Conservation (phyloP, 2,888 invertebrate species). For the Hirtodrosophila cameraria region DNA sequence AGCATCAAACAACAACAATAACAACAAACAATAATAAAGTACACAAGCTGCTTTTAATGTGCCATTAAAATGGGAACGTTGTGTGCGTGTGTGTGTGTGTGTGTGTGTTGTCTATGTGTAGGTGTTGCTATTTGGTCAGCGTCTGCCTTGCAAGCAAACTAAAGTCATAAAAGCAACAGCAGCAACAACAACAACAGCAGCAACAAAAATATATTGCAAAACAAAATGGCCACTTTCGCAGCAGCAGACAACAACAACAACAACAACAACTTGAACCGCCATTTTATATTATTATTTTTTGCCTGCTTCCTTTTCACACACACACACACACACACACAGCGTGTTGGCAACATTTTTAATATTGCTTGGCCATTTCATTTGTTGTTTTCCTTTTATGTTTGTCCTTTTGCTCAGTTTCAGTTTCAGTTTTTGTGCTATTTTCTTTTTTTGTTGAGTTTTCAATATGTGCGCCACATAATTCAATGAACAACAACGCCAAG, state of each 20-base stretch:
- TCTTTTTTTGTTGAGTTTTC: too few species aligned
- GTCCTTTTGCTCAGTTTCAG: background rate
- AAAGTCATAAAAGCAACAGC: conserved; percentile 70
- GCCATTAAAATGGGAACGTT: conserved; percentile 64
- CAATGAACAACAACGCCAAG: conserved; percentile 38
- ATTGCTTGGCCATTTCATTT: conserved; percentile 49
- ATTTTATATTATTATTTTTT: conserved; percentile 75
- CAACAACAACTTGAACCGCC: conserved; percentile 45
- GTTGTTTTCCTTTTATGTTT: conserved; percentile 24
- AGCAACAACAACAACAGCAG: conserved; percentile 41
- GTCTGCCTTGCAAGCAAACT: conserved; percentile 66
- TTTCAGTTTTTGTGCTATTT: conserved; percentile 40
- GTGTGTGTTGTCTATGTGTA: conserved; percentile 33
- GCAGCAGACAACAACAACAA: conserved; percentile 19
- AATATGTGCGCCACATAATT: conserved; percentile 67
- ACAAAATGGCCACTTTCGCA: conserved; percentile 65
- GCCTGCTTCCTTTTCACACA: conserved; percentile 45
- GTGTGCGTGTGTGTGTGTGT: conserved; percentile 24
- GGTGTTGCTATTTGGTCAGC: conserved; percentile 57
- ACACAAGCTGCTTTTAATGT: conserved; percentile 77
- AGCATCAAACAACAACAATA: conserved; percentile 19
- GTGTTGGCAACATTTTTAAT: conserved; percentile 64
- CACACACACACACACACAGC: conserved; percentile 11
- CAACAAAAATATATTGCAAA: conserved; percentile 59
- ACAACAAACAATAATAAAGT: conserved; percentile 40